Base-by-base conservation (phyloP, 1,140 invertebrate genomes). In the Lordiphosa stackelbergi region DNA sequence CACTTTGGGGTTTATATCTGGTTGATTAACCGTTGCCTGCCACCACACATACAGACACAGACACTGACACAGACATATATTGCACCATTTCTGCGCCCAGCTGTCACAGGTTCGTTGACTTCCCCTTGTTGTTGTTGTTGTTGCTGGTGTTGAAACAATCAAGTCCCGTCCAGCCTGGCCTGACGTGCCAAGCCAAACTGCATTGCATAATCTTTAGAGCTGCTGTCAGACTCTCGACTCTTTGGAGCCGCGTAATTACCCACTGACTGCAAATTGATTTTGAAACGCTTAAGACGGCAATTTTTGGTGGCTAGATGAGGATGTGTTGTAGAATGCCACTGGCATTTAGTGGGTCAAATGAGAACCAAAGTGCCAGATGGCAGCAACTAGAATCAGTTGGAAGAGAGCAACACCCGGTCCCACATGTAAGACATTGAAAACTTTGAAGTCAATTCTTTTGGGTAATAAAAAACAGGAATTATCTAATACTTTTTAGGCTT, bases 21-120 rank as follows among this genome's bases (percentile, higher is more conserved):
- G 12, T 16, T 43, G 48, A 54, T 45, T 74, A 79, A 79, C 73
- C 73, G 73, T 78, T 78, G 73, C 55, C 69, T 51, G 28, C 28
- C 28, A 31, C 2, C 28, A 31, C 28, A 31, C 28, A 31, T 4
- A 28, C 6, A 28, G 1, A 5, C 5, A 6, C 4, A 28, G 2
- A 28, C 5, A 6, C 4, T 6, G 2, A 28, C 0, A 28, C 24
- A 28, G 24, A 28, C 24, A 28, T 28, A 28, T 28, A 75, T 68
- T 72, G 73, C 63, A 48, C 73, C 61, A 57, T 52, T 68, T 69
- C 61, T 78, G 73, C 69, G 64, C 63, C 73, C 73, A 78, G 73
- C 71, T 81, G 75, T 81, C 77, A 69, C 71, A 83, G 66, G 75
- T 81, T 81, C 75, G 72, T 83, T 81, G 75, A 81, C 74, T 81